Percentiles rank a stretch among this genome's conserved stretches.
Conservation (phyloP, 2,113 vertebrate genomes). For the Ciconia maguari region DNA sequence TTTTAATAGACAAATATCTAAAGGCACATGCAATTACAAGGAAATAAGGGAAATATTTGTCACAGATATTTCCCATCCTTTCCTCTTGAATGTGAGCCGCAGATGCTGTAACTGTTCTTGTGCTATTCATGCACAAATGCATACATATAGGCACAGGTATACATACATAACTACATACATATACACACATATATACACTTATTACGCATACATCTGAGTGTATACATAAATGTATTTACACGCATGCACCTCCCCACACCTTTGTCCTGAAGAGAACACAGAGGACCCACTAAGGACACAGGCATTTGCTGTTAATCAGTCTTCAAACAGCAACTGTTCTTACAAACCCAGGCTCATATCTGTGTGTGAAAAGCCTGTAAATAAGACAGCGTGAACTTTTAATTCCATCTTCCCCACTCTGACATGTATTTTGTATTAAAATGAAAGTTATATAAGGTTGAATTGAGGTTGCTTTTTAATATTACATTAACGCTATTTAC, state of each 20-base stretch:
- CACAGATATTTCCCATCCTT: not conserved
- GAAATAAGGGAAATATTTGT: not conserved
- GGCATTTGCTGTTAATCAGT: not conserved
- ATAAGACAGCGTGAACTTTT: conserved; percentile 21
- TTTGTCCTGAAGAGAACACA: not conserved
- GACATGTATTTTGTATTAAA: conserved; percentile 5
- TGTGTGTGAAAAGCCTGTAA: not conserved
- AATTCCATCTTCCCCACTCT: not conserved
- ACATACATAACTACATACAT: not conserved
- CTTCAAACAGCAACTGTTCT: not conserved
- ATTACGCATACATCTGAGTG: rapidly evolving
- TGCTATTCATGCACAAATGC: not conserved
- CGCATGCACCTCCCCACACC: not conserved
- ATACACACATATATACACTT: not conserved
- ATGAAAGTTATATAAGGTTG: conserved; percentile 42
- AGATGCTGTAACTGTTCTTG: not conserved
- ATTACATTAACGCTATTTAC: conserved; percentile 47
- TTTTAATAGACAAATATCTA: not conserved
- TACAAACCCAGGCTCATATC: not conserved
- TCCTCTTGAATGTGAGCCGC: rapidly evolving
- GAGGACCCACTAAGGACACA: not conserved
- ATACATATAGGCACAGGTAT: rapidly evolving
- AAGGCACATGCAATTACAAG: not conserved
- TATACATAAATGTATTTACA: not conserved
- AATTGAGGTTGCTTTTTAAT: conserved; percentile 38